Conservation (phyloP, 30 jellyfish, hydroid and myxozoan species). For the Aurelia aurita complex sp. Pacific region DNA sequence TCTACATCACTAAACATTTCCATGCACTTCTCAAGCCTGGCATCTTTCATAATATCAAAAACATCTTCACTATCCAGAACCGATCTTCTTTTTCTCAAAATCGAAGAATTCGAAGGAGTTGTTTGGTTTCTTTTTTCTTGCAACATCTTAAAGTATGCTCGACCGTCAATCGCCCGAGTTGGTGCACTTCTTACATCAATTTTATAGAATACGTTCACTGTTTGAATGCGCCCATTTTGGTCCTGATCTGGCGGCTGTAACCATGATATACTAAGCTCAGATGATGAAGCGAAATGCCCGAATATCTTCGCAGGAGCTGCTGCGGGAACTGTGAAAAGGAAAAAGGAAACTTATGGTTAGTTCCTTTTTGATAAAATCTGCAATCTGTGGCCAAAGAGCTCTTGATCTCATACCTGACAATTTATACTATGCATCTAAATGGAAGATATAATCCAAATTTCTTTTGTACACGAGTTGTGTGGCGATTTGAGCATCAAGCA, state of each 20-base stretch:
- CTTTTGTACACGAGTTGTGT: too few relatives aligned
- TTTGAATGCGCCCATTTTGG: conserved; percentile 25
- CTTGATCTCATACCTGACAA: too few relatives aligned
- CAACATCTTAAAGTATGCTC: conserved; percentile 2
- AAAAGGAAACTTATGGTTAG: background rate
- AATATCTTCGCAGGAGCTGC: conserved; percentile 42
- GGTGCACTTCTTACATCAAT: conserved; percentile 35
- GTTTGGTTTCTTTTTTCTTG: background rate
- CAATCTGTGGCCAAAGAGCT: too few relatives aligned
- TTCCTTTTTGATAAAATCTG: too few relatives aligned
- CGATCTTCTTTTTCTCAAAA: conserved; percentile 30
- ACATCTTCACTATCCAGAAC: background rate
- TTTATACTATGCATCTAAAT: too few relatives aligned
- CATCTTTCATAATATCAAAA: too few relatives aligned
- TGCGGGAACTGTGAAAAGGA: conserved; percentile 29
- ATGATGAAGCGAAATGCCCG: conserved; percentile 37
- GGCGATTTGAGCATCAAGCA: too few relatives aligned
- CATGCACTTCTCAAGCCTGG: too few relatives aligned
- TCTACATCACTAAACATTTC: too few relatives aligned
- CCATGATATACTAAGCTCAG: conserved; percentile 46
- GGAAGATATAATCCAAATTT: too few relatives aligned
- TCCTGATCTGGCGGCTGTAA: conserved; percentile 52
- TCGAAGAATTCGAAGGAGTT: background rate
- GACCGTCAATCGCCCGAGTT: conserved; percentile 53
- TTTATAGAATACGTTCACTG: conserved; percentile 44